Evolutionary conservation across 1,140 invertebrate species (phyloP).

Genomic region (Megalonaias nervosa): DNA sequence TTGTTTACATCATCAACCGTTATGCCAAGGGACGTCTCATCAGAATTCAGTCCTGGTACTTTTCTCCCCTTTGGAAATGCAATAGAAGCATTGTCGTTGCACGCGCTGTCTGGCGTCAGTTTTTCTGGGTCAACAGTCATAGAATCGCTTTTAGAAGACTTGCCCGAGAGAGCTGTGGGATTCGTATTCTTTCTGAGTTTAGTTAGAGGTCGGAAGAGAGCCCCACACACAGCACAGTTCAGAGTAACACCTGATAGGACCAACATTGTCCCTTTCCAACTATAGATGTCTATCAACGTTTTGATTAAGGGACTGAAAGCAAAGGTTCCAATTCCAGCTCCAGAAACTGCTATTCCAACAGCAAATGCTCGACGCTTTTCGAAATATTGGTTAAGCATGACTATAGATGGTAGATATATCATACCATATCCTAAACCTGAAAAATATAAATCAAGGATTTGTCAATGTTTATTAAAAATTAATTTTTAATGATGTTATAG

Average conservation of each 20-base stretch:
- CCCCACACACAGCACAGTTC: slow-evolving; percentile 15
- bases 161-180: too few species aligned
- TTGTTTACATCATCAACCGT: too few species aligned
- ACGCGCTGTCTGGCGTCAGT: too few species aligned
- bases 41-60: too few species aligned
- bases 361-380: slow-evolving; percentile 88
- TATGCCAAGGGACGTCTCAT: too few species aligned
- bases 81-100: too few species aligned
- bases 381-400: slow-evolving; percentile 91
- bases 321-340: slow-evolving; percentile 89
- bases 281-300: background rate
- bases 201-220: slow-evolving; percentile 6
- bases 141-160: too few species aligned
- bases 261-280: slow-evolving; percentile 6
- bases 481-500: too few species aligned
- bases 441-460: background rate
- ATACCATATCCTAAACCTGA: slow-evolving; percentile 88
- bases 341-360: slow-evolving; percentile 89
- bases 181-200: too few species aligned
- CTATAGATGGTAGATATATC: slow-evolving; percentile 89
- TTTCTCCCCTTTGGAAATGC: too few species aligned
- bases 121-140: too few species aligned
- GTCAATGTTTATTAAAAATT: too few species aligned
- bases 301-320: slow-evolving; percentile 60
- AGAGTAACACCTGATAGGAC: slow-evolving; percentile 13